A percentile compares a stretch with the other conserved stretches of the same genome.
These are phyloP conservation scores for Drosophila incognita DNA, from an alignment of 2,888 invertebrate genomes.

Conservation along the genomic window DNA sequence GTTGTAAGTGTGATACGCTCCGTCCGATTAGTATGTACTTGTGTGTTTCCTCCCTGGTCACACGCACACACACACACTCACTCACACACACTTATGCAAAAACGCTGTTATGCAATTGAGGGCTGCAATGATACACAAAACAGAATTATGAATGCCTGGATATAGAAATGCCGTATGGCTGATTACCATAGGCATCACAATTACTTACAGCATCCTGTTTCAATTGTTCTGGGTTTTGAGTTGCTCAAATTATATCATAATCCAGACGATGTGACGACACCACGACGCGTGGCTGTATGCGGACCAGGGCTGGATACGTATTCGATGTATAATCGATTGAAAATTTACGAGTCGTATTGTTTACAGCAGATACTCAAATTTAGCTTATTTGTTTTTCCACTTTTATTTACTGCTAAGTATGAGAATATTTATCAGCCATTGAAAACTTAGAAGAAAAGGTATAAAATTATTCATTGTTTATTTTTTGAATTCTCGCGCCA, in stretches of 20 bases:
- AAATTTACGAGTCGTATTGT: background rate
- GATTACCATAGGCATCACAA: slow-evolving; percentile 2
- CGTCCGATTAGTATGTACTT: slow-evolving; percentile 53
- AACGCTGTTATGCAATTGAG: slow-evolving; percentile 83
- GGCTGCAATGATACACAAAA: slow-evolving; percentile 63
- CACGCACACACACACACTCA: slow-evolving; percentile 65
- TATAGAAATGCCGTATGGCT: background rate
- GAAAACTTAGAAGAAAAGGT: background rate
- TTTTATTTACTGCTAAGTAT: background rate
- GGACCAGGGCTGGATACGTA: slow-evolving; percentile 51
- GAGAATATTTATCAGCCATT: background rate
- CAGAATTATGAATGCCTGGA: background rate
- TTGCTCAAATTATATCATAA: slow-evolving; percentile 70
- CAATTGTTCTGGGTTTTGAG: slow-evolving; percentile 46
- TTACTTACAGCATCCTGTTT: slow-evolving; percentile 72
- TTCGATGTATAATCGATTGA: slow-evolving; percentile 46
- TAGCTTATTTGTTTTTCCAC: background rate
- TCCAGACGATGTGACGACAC: slow-evolving; percentile 79
- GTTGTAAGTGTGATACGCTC: slow-evolving; percentile 23
- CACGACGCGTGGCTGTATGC: slow-evolving; percentile 71
- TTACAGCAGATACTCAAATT: background rate
- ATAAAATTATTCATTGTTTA: background rate
- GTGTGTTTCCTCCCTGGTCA: slow-evolving; percentile 71
- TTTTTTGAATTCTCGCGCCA: slow-evolving; percentile 48
- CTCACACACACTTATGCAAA: slow-evolving; percentile 71